Evolutionary conservation across 2,797 vertebrate genomes (phyloP).

Genomic region (Melanotaenia nigrans): DNA sequence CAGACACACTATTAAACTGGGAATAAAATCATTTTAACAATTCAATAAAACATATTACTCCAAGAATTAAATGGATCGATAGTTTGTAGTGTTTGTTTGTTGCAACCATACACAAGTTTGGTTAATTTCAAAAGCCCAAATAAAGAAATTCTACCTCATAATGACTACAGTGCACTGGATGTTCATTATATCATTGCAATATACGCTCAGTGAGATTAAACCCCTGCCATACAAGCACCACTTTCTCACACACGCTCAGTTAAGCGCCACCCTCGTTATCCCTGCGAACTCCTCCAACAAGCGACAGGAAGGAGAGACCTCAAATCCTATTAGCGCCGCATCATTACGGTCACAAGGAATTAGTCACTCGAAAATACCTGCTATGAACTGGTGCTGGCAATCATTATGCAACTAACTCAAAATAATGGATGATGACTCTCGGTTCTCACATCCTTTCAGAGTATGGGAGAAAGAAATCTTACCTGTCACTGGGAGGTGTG

Average conservation of each 20-base stretch:
- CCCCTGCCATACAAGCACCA: constrained; percentile 25
- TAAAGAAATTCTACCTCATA: background rate
- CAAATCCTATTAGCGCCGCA: constrained; percentile 80
- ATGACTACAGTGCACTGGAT: background rate
- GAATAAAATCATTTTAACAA: background rate
- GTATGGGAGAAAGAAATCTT: constrained; percentile 16
- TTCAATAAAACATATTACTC: background rate
- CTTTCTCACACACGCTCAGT: constrained; percentile 30
- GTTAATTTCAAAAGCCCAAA: background rate
- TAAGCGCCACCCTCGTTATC: constrained; percentile 51
- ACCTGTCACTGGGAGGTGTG: constrained; percentile 67
- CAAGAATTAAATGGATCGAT: background rate
- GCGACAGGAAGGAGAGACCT: constrained; percentile 67
- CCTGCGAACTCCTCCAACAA: constrained; percentile 53
- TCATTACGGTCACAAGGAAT: constrained; percentile 79
- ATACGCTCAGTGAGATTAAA: constrained; percentile 14
- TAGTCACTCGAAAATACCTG: constrained; percentile 68
- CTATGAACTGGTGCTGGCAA: constrained; percentile 27
- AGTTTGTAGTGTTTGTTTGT: background rate
- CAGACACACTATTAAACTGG: constrained; percentile 8
- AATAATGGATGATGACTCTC: background rate
- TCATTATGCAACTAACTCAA: constrained; percentile 36
- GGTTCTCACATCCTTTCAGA: background rate
- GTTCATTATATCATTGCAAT: constrained; percentile 6
- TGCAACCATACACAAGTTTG: background rate